Conservation (phyloP, 1,140 invertebrate species). For the Periplaneta americana region DNA sequence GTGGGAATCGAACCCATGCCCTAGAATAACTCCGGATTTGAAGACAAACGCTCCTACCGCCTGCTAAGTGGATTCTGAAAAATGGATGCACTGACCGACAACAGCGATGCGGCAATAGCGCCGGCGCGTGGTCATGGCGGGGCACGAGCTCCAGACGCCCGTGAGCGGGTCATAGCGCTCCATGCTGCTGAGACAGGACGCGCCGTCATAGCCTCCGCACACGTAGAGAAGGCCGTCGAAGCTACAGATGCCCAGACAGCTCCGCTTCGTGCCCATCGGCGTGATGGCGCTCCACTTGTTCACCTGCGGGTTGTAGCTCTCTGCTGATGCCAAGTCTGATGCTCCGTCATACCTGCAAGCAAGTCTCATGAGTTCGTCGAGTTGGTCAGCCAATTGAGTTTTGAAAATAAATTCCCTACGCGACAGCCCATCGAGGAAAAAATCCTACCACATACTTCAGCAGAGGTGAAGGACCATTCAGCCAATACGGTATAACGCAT, state of each 20-base stretch:
- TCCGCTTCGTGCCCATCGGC: constrained; percentile 69
- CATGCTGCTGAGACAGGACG: constrained; percentile 60
- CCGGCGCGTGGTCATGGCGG: constrained; percentile 56
- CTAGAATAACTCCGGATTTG: no score
- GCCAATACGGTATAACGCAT: no score
- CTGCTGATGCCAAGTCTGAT: constrained; percentile 57
- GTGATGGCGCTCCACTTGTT: constrained; percentile 59
- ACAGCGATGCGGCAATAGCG: constrained; percentile 58
- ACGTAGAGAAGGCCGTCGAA: constrained; percentile 64
- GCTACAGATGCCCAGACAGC: constrained; percentile 54
- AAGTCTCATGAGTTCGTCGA: background rate
- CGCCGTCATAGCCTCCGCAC: constrained; percentile 68
- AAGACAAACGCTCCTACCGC: no score
- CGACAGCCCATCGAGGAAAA: no score
- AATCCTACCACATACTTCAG: no score
- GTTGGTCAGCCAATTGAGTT: no score
- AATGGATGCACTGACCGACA: constrained; percentile 40
- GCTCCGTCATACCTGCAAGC: constrained; percentile 56
- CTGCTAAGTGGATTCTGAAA: no score
- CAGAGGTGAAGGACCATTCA: no score
- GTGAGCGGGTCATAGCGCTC: constrained; percentile 62
- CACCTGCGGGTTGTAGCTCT: constrained; percentile 55
- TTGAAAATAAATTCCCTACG: no score
- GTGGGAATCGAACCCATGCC: no score
- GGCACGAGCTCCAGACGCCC: constrained; percentile 58